Conservation (phyloP, 2,888 invertebrate genomes). For the Crematogaster levior region DNA sequence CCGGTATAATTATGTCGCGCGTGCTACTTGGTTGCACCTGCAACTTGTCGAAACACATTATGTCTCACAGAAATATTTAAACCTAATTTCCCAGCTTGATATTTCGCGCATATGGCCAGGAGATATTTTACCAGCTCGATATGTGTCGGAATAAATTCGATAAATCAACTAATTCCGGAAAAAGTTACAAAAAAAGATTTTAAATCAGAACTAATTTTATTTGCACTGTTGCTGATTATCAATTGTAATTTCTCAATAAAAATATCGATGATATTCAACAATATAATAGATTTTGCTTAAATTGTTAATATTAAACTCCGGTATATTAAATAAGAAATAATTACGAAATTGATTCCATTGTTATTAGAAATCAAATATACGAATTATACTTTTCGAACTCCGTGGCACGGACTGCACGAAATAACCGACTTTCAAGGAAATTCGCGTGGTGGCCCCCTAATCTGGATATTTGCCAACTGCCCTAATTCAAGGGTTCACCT, state of each 20-base stretch:
- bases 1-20: constrained; percentile 29
- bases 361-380: not conserved
- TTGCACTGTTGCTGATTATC: not conserved
- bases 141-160: not conserved
- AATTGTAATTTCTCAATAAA: not conserved
- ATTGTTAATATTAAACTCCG: not conserved
- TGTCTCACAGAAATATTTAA: constrained; percentile 31
- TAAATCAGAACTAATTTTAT: not conserved
- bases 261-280: not conserved
- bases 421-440: constrained; percentile 37
- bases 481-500: constrained; percentile 44
- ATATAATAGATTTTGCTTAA: not conserved
- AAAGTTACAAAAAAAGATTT: not conserved
- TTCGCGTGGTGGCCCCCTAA: constrained; percentile 38
- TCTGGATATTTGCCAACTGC: constrained; percentile 53
- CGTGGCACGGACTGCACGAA: not conserved
- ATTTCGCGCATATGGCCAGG: not conserved
- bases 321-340: not conserved
- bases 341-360: not conserved
- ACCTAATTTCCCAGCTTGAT: constrained; percentile 19
- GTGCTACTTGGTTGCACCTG: constrained; percentile 15
- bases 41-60: constrained; percentile 1
- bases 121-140: constrained; percentile 8
- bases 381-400: not conserved
- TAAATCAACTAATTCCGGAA: not conserved